A percentile compares a stretch with the other conserved stretches of the same genome.
Conservation (phyloP, 2,113 vertebrate genomes). For the Ptilonorhynchus violaceus region DNA sequence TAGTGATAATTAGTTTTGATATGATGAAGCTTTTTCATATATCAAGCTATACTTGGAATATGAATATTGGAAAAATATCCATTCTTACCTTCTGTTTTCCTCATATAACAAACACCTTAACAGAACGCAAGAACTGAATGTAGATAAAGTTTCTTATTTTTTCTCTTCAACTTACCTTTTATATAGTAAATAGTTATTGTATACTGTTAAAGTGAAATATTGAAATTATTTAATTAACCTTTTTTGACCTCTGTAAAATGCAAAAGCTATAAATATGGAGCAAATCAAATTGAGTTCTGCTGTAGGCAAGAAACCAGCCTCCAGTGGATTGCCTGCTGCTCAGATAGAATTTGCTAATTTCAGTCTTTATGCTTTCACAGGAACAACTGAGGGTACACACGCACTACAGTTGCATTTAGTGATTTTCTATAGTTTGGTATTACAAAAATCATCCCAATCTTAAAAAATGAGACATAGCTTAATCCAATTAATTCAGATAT, state of each 20-base stretch:
- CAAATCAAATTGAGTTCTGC: slow-evolving; percentile 36
- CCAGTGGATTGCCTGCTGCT: slow-evolving; percentile 17
- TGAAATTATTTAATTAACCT: slow-evolving; percentile 59
- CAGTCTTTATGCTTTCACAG: background rate
- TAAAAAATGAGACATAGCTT: background rate
- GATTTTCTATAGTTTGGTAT: background rate
- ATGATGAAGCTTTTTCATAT: background rate
- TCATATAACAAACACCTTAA: background rate
- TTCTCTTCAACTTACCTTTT: background rate
- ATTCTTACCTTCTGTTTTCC: background rate
- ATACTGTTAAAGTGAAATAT: slow-evolving; percentile 31
- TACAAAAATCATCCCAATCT: background rate
- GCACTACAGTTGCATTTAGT: background rate
- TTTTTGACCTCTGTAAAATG: slow-evolving; percentile 25
- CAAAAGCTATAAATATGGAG: slow-evolving; percentile 40
- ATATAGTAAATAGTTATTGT: slow-evolving; percentile 9
- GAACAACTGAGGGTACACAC: background rate
- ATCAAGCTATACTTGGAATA: background rate
- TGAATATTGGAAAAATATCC: background rate
- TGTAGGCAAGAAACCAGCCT: slow-evolving; percentile 24
- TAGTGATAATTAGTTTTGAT: background rate
- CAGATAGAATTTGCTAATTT: slow-evolving; percentile 13
- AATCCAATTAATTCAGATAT: background rate
- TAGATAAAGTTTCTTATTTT: background rate
- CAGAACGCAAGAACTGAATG: background rate